phyloP scores from a whole-genome alignment of 2,888 invertebrate genomes.

The Lissocephala sabroskyi region DNA sequence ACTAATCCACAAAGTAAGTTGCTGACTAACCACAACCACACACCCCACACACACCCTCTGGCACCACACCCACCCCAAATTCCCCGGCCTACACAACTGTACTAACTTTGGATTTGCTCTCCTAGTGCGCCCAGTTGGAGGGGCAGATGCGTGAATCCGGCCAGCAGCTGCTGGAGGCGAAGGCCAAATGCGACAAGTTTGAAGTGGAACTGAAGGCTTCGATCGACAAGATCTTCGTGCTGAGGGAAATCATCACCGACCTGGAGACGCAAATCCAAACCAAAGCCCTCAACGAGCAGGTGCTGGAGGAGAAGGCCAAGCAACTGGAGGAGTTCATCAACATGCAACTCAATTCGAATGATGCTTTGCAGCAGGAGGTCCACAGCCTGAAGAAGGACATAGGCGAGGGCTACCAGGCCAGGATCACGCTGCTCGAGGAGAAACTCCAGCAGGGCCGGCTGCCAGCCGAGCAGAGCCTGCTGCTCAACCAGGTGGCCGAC shows the following conservation, averaged over 20 bases:
- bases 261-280: slow-evolving; percentile 83
- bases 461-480: slow-evolving; percentile 73
- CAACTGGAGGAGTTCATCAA: slow-evolving; percentile 68
- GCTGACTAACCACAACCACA: slow-evolving; percentile 18
- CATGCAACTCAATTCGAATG: slow-evolving; percentile 66
- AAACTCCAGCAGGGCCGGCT: slow-evolving; percentile 74
- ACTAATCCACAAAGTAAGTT: slow-evolving; percentile 47
- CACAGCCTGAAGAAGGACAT: slow-evolving; percentile 68
- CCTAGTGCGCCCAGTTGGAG: slow-evolving; percentile 85
- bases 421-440: slow-evolving; percentile 71
- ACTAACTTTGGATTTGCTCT: neutral
- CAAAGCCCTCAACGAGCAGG: slow-evolving; percentile 78
- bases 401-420: slow-evolving; percentile 62
- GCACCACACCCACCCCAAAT: neutral
- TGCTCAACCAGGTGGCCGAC: slow-evolving; percentile 73
- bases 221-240: slow-evolving; percentile 81
- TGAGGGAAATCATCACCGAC: slow-evolving; percentile 85
- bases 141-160: slow-evolving; percentile 82
- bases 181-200: slow-evolving; percentile 77
- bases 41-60: slow-evolving; percentile 4
- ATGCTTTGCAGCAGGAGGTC: slow-evolving; percentile 68
- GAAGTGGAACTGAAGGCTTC: slow-evolving; percentile 84
- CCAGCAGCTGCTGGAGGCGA: slow-evolving; percentile 76
- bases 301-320: slow-evolving; percentile 75
- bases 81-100: neutral